A percentile compares a stretch with the other conserved stretches of the same genome.
phyloP scores from a whole-genome alignment of 2,797 vertebrate species.

The Hydrolagus colliei region DNA sequence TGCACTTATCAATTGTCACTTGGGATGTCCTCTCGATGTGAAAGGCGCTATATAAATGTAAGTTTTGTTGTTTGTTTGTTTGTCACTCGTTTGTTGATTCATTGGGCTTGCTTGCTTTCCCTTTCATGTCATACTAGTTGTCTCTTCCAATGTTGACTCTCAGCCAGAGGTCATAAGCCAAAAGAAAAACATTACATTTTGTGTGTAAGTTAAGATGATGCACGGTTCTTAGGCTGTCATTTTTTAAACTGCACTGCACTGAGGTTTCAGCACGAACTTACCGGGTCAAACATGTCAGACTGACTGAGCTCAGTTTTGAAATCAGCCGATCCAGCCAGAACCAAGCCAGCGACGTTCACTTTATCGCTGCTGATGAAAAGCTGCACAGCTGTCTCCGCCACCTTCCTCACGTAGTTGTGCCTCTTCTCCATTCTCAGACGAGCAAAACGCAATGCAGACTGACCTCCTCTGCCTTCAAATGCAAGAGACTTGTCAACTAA shows the following conservation, averaged over 20 bases:
- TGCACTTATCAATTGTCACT: no score
- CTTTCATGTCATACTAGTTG: no score
- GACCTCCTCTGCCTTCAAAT: conserved; percentile 85
- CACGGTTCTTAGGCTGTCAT: not conserved
- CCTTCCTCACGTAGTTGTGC: conserved; percentile 98
- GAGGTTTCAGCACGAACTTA: conserved; percentile 48
- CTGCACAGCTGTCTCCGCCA: conserved; percentile 95
- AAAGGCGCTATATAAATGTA: no score
- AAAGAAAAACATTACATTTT: not conserved
- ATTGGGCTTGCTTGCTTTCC: no score
- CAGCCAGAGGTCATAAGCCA: no score
- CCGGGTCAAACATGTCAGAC: conserved; percentile 98
- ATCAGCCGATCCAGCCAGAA: conserved; percentile 93
- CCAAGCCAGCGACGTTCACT: conserved; percentile 95
- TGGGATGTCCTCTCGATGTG: no score
- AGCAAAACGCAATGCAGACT: conserved; percentile 95
- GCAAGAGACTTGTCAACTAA: not conserved
- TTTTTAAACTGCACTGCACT: not conserved
- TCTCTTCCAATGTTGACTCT: no score
- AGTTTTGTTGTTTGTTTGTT: no score
- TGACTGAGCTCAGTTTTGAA: conserved; percentile 98
- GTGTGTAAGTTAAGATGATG: not conserved
- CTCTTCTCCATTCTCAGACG: conserved; percentile 97
- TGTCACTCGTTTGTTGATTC: no score
- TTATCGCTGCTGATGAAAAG: conserved; percentile 97